Evolutionary conservation across 2,797 vertebrate species (phyloP).

Genomic region (Crenuchus spilurus): DNA sequence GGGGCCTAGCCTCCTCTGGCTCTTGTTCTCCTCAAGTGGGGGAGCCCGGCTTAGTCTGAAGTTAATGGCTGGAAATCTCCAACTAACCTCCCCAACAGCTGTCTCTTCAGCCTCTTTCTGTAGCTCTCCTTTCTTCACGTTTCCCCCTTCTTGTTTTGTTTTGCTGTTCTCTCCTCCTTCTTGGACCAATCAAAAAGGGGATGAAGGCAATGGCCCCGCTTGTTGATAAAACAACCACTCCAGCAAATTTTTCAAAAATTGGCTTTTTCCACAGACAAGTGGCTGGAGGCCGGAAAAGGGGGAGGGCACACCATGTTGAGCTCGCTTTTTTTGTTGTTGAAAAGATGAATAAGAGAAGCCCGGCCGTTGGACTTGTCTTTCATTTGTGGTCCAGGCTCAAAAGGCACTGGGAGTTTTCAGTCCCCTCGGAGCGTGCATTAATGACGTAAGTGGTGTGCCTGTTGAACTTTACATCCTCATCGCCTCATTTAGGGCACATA

Average conservation of each 20-base stretch:
- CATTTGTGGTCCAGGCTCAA: slow-evolving; percentile 77
- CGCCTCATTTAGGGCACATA: slow-evolving; percentile 20
- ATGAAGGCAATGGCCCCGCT: slow-evolving; percentile 63
- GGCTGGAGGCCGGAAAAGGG: slow-evolving; percentile 79
- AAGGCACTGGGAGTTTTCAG: slow-evolving; percentile 70
- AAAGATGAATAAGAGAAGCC: slow-evolving; percentile 76
- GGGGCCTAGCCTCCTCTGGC: slow-evolving; percentile 64
- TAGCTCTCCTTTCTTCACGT: slow-evolving; percentile 63
- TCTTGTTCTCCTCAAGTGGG: slow-evolving; percentile 80
- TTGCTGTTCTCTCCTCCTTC: slow-evolving; percentile 58
- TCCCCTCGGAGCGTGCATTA: slow-evolving; percentile 70
- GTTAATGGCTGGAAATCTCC: slow-evolving; percentile 85
- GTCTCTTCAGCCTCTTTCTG: slow-evolving; percentile 71
- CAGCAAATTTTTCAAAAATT: slow-evolving; percentile 75
- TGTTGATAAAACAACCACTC: slow-evolving; percentile 73
- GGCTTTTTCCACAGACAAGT: slow-evolving; percentile 79
- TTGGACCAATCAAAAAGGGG: slow-evolving; percentile 58
- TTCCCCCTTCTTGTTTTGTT: slow-evolving; percentile 64
- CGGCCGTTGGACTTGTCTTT: slow-evolving; percentile 78
- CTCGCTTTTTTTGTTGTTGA: slow-evolving; percentile 68
- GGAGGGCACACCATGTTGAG: slow-evolving; percentile 68
- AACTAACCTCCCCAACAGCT: slow-evolving; percentile 84
- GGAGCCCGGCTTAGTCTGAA: slow-evolving; percentile 74
- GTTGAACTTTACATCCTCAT: slow-evolving; percentile 66
- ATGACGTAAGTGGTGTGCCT: slow-evolving; percentile 70